phyloP scores from a whole-genome alignment of 1,140 invertebrate genomes.

The Drosophila mayri region DNA sequence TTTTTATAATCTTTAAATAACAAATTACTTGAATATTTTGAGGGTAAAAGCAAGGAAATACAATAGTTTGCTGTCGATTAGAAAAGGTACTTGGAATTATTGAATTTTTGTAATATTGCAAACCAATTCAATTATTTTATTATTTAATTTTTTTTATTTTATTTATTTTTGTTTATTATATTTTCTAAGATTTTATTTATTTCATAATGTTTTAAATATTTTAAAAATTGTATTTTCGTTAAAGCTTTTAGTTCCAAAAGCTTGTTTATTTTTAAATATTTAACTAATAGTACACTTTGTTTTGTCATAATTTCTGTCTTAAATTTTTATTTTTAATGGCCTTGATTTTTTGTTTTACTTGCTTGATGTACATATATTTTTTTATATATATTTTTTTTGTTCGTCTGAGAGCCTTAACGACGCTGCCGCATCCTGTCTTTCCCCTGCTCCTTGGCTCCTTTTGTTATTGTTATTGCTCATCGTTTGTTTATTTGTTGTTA shows the following conservation, averaged over 20 bases:
- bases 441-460: slow-evolving; percentile 1
- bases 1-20: background rate
- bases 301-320: no score
- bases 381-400: background rate
- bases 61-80: background rate
- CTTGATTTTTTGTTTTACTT: background rate
- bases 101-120: no score
- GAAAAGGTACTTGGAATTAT: background rate
- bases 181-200: no score
- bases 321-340: background rate
- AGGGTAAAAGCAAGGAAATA: background rate
- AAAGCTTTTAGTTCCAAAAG: background rate
- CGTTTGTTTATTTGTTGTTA: slow-evolving; percentile 34
- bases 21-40: background rate
- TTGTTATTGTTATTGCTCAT: slow-evolving; percentile 45
- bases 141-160: no score
- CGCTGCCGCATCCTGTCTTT: background rate
- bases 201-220: background rate
- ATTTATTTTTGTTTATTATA: no score
- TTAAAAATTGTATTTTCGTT: no score
- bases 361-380: no score
- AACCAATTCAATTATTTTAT: no score
- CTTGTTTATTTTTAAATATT: background rate
- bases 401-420: slow-evolving; percentile 8
- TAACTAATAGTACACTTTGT: no score